These are phyloP conservation scores for Gobionotothen gibberifrons DNA, from an alignment of 2,797 vertebrate species.

Conservation along the genomic window DNA sequence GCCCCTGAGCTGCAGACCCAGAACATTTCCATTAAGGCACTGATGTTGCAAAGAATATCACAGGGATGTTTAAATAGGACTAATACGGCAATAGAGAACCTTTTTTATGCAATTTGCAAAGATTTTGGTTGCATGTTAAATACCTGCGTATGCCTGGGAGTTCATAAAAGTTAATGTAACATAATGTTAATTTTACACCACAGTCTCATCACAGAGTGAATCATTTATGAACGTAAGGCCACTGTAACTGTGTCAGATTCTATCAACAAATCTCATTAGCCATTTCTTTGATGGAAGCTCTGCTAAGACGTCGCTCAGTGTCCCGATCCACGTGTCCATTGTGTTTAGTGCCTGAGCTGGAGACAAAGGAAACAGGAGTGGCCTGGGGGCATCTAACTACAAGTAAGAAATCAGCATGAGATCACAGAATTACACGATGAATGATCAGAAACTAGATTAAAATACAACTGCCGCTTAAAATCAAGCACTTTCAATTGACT, in stretches of 20 bases:
- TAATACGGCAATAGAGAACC: slow-evolving; percentile 1
- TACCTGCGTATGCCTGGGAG: not conserved
- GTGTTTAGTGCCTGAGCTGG: slow-evolving; percentile 24
- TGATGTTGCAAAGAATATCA: slow-evolving; percentile 32
- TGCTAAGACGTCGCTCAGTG: not conserved
- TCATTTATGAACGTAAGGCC: slow-evolving; percentile 26
- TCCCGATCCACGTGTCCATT: slow-evolving; percentile 12
- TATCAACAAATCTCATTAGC: slow-evolving; percentile 29
- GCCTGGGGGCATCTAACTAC: slow-evolving; percentile 25
- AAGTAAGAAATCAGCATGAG: slow-evolving; percentile 32
- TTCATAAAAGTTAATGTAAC: slow-evolving; percentile 14
- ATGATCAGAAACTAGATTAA: slow-evolving; percentile 35
- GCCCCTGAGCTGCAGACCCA: slow-evolving; percentile 30
- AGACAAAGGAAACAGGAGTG: slow-evolving; percentile 37
- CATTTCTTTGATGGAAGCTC: slow-evolving; percentile 24
- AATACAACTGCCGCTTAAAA: slow-evolving; percentile 49
- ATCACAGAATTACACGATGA: slow-evolving; percentile 34
- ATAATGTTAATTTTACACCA: slow-evolving; percentile 24
- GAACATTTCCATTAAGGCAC: slow-evolving; percentile 40
- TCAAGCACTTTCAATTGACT: slow-evolving; percentile 58
- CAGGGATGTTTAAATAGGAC: slow-evolving; percentile 19
- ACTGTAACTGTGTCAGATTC: slow-evolving; percentile 27
- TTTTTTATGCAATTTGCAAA: slow-evolving; percentile 1
- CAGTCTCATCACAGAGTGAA: slow-evolving; percentile 15
- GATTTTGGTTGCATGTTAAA: not conserved